Percentiles rank a stretch among this genome's conserved stretches.
Evolutionary conservation across 2,113 vertebrate species (phyloP).

Genomic region (Paratilapia polleni): DNA sequence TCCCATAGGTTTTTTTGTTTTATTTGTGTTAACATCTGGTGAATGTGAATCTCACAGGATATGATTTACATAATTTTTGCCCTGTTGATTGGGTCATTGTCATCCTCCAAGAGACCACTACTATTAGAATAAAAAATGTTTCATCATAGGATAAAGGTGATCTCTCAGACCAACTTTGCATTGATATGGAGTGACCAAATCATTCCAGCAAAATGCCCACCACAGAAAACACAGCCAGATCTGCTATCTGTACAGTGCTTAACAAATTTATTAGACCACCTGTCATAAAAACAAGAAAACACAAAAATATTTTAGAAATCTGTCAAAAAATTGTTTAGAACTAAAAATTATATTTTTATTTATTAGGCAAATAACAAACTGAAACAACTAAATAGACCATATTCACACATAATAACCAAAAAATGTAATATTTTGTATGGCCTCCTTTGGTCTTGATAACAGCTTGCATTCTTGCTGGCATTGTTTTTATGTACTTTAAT

Average conservation of each 20-base stretch:
- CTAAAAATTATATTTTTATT: background rate
- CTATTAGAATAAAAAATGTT: background rate
- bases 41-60: background rate
- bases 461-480: background rate
- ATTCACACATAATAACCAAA: background rate
- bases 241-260: no score
- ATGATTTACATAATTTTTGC: background rate
- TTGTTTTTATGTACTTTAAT: no score
- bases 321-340: background rate
- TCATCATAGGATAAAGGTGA: background rate
- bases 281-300: background rate
- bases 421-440: background rate
- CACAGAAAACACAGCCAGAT: background rate
- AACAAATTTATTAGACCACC: no score
- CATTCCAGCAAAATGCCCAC: background rate
- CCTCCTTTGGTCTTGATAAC: background rate
- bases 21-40: background rate
- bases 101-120: background rate
- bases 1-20: accelerated
- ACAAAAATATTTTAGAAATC: background rate
- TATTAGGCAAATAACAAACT: no score
- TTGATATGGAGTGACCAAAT: background rate
- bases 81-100: background rate
- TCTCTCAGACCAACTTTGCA: background rate
- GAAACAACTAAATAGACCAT: background rate